These are phyloP conservation scores for Heteractis magnifica DNA, from an alignment of 92 coral and sea anemone species.

Conservation along the genomic window DNA sequence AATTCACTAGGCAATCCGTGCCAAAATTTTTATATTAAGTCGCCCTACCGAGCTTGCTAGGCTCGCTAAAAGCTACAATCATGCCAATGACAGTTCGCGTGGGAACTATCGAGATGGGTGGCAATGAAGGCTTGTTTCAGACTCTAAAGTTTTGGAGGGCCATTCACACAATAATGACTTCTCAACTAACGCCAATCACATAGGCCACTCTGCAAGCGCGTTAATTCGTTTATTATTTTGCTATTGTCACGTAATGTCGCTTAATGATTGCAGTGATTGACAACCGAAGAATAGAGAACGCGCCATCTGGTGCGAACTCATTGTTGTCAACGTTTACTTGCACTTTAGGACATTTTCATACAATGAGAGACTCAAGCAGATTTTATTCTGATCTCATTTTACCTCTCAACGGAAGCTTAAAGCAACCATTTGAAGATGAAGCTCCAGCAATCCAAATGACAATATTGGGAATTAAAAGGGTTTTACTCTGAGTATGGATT, in stretches of 20 bases:
- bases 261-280: constrained; percentile 96
- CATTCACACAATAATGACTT: constrained; percentile 88
- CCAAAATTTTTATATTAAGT: background rate
- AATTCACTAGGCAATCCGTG: background rate
- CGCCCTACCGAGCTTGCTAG: background rate
- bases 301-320: constrained; percentile 87
- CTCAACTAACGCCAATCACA: constrained; percentile 89
- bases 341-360: constrained; percentile 90
- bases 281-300: constrained; percentile 83
- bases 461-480: constrained; percentile 84
- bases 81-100: constrained; percentile 61
- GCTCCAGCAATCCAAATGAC: constrained; percentile 82
- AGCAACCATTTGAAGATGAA: constrained; percentile 53
- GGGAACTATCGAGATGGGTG: constrained; percentile 67
- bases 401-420: constrained; percentile 94
- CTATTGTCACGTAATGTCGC: constrained; percentile 93
- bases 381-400: constrained; percentile 78
- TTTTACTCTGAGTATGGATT: constrained; percentile 75
- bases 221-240: constrained; percentile 94
- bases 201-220: constrained; percentile 75
- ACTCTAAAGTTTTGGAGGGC: constrained; percentile 72
- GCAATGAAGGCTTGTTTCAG: constrained; percentile 64
- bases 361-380: constrained; percentile 73
- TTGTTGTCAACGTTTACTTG: constrained; percentile 84
- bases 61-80: constrained; percentile 32